Percentiles rank a stretch among this genome's conserved stretches.
These are phyloP conservation scores for Abscondita cerata DNA, from an alignment of 2,888 invertebrate genomes.

Conservation along the genomic window DNA sequence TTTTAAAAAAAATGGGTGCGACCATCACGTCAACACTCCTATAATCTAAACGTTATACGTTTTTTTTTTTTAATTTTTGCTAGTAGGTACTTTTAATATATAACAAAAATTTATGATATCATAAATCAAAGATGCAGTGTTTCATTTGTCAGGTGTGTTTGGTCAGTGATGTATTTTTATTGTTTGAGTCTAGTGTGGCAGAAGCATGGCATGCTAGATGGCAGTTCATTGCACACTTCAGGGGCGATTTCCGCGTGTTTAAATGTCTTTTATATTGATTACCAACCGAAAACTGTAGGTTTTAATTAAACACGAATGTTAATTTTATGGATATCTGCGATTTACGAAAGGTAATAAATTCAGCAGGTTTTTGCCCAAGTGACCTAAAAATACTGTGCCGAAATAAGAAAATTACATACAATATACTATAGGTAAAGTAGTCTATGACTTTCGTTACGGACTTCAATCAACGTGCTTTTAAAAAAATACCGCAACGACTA, in stretches of 20 bases:
- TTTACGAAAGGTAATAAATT: conserved; percentile 16
- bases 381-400: too few relatives aligned
- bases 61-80: conserved; percentile 47
- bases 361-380: too few relatives aligned
- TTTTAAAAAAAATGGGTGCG: not conserved
- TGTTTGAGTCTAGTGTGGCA: conserved; percentile 53
- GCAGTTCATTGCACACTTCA: conserved; percentile 52
- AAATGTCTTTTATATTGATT: conserved; percentile 56
- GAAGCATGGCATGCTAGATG: conserved; percentile 55
- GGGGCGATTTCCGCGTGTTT: conserved; percentile 47
- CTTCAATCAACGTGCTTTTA: too few relatives aligned
- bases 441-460: not conserved
- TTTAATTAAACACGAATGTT: conserved; percentile 54
- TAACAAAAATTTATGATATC: conserved; percentile 55
- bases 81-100: conserved; percentile 55
- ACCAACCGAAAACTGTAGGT: conserved; percentile 44
- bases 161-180: conserved; percentile 59
- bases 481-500: too few relatives aligned
- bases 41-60: not conserved
- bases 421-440: too few relatives aligned
- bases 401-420: too few relatives aligned
- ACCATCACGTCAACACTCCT: not conserved
- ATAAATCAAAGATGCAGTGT: conserved; percentile 60
- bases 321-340: conserved; percentile 42
- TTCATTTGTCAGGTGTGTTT: conserved; percentile 61